phyloP scores from a whole-genome alignment of 1,140 invertebrate species.

The Anastrepha obliqua region DNA sequence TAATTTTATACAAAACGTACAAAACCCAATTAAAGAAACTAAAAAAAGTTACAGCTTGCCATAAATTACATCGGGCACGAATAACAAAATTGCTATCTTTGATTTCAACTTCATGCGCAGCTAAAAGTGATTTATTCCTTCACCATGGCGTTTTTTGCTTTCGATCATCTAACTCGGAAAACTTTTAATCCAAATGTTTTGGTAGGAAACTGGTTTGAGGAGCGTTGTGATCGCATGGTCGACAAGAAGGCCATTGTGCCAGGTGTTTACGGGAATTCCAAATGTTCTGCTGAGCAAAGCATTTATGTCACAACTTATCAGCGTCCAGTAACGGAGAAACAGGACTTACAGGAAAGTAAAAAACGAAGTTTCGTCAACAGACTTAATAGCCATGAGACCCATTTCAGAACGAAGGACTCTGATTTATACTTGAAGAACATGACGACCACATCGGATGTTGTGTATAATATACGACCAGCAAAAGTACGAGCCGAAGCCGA shows the following conservation, averaged over 20 bases:
- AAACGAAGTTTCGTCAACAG: background rate
- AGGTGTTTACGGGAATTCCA: background rate
- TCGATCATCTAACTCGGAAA: conserved; percentile 30
- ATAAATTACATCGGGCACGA: background rate
- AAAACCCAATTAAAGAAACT: background rate
- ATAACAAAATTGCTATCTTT: background rate
- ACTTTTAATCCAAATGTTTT: conserved; percentile 26
- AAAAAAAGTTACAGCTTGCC: background rate
- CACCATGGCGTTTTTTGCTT: conserved; percentile 17
- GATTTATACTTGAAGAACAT: background rate
- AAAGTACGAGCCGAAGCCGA: background rate
- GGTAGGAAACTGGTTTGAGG: conserved; percentile 31
- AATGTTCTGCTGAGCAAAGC: background rate
- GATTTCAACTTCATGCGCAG: background rate
- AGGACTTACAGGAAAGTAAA: background rate
- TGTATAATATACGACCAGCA: conserved; percentile 29
- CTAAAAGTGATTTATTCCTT: background rate
- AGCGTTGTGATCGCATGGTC: conserved; percentile 36
- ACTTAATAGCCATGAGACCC: background rate
- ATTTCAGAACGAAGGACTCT: conserved; percentile 18
- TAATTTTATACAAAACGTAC: background rate
- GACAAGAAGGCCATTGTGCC: conserved; percentile 25
- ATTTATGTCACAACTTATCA: conserved; percentile 6
- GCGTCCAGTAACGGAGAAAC: background rate
- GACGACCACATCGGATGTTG: conserved; percentile 6